Conservation (phyloP, 2,113 vertebrate genomes). For the Phyllostomus discolor region DNA sequence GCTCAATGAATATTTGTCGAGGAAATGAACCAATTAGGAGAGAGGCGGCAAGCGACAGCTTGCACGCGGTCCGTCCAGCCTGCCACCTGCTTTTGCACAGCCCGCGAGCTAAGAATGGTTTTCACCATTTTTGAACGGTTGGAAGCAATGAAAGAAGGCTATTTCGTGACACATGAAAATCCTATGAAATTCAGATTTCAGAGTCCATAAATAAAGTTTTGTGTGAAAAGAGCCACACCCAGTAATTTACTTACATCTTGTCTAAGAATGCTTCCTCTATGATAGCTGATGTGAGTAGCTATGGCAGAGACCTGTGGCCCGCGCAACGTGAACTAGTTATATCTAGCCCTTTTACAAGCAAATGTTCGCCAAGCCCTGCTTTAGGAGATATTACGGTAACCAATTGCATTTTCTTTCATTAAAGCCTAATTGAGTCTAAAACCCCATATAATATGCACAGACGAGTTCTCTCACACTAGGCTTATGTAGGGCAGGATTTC, state of each 20-base stretch:
- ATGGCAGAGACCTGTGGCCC: background rate
- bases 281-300: background rate
- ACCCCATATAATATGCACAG: background rate
- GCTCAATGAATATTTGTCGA: background rate
- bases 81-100: background rate
- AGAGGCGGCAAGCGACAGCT: background rate
- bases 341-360: background rate
- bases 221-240: background rate
- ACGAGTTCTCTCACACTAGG: background rate
- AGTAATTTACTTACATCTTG: background rate
- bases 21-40: conserved; percentile 31
- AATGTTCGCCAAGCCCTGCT: background rate
- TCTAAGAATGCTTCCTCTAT: background rate
- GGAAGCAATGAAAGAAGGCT: background rate
- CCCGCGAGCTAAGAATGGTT: background rate
- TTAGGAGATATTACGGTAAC: background rate
- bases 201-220: background rate
- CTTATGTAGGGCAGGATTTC: background rate
- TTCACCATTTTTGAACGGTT: background rate
- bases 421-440: background rate
- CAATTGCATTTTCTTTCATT: background rate
- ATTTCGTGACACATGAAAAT: conserved; percentile 13
- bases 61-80: background rate
- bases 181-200: conserved; percentile 24
- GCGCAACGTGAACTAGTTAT: background rate